Conservation (phyloP, 1,140 invertebrate species). For the Zaprionus davidi region DNA sequence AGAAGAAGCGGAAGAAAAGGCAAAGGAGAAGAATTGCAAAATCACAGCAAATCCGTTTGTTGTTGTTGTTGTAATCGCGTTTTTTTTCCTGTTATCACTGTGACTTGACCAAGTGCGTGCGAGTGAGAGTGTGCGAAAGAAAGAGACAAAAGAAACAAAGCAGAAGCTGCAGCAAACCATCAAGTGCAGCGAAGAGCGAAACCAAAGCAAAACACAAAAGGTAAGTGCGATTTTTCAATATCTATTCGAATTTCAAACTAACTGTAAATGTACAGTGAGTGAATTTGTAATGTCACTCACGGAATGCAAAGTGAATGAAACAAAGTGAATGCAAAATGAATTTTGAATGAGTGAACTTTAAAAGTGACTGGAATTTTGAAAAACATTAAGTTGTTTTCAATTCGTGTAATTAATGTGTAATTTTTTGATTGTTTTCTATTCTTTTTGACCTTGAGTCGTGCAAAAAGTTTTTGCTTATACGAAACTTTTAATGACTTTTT, state of each 20-base stretch:
- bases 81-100: conserved; percentile 19
- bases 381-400: background rate
- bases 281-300: conserved; percentile 14
- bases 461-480: conserved; percentile 2
- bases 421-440: background rate
- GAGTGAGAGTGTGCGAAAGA: conserved; percentile 14
- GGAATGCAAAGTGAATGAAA: conserved; percentile 8
- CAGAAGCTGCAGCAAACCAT: conserved; percentile 9
- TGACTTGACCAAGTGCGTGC: conserved; percentile 3
- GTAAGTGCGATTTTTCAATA: conserved; percentile 44
- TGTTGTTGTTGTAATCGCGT: background rate
- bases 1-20: conserved; percentile 17
- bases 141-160: conserved; percentile 19
- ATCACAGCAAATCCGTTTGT: conserved; percentile 11
- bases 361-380: background rate
- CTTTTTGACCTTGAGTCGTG: background rate
- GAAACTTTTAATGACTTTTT: conserved; percentile 5
- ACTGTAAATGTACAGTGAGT: background rate
- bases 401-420: background rate
- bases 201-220: conserved; percentile 40
- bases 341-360: background rate
- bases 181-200: conserved; percentile 35
- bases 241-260: background rate
- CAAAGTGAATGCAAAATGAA: background rate
- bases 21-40: conserved; percentile 25